Evolutionary conservation across 2,888 invertebrate genomes (phyloP), one percentile per base, ranked within the genome.

Genomic region (Lordiphosa andalusiaca): DNA sequence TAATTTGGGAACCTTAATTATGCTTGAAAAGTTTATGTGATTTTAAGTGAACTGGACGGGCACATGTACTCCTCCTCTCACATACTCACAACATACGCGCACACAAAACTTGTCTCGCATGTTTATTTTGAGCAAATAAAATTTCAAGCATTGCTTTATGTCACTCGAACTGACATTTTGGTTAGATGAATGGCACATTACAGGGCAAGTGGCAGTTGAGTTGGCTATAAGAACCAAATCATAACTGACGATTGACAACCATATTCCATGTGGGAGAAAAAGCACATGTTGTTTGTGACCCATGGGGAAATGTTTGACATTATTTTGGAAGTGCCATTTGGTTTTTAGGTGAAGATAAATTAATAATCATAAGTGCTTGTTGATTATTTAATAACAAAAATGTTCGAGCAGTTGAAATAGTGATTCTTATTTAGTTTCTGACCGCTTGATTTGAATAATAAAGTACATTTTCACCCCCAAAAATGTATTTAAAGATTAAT

Each of bases 1-100:
- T 37, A 53, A 65, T 66, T 67, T 61, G 47, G 38, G 56, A 48
- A 55, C 66, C 39, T 56, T 36, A 54, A 50, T 66, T 41, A 47
- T 53, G 50, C 25, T 12, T 7, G 7, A 38, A 7, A 38, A 44
- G 42, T 35, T 44, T 23, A 10, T n/a, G 21, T n/a, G 30, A 23
- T 16, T 16, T 19, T 54, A 53, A 53, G 67, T 40, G 47, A 33
- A 35, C 30, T 2, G 13, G 7, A 30, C 46, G 13, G 7, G 21
- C 46, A 12, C 10, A 16, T 13, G 40, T 6, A 41, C 25, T 42
- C n/a, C n/a, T n/a, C n/a, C n/a, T n/a, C n/a, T 30, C 30, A 16
- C 36, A 37, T 13, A 16, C n/a, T 30, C 30, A 16, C 36, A 33
- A n/a, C 30, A 16, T n/a, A 12, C 35, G 46, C 25, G 13, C 35